phyloP scores from a whole-genome alignment of 2,797 vertebrate genomes.

The Gallinago stenura region DNA sequence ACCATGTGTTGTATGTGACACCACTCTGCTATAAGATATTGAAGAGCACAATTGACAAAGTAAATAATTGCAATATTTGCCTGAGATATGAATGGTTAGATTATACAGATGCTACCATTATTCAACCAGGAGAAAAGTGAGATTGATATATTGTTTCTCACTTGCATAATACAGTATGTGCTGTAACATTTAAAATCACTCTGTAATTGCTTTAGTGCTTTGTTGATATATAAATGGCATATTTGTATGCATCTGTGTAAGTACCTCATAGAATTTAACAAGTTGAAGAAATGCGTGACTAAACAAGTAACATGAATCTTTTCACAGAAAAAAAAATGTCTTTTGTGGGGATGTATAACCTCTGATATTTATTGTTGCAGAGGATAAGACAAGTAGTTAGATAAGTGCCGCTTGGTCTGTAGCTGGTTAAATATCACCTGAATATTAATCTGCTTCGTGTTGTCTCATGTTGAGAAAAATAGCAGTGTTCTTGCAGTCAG shows the following conservation, averaged over 20 bases:
- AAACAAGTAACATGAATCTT: background rate
- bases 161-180: conserved; percentile 3
- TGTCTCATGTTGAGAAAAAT: background rate
- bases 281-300: background rate
- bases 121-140: conserved; percentile 17
- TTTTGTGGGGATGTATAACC: background rate
- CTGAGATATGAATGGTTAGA: background rate
- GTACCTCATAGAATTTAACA: conserved; percentile 23
- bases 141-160: conserved; percentile 31
- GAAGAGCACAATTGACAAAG: background rate
- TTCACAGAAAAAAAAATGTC: background rate
- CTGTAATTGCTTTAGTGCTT: conserved; percentile 19
- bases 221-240: conserved; percentile 15
- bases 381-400: background rate
- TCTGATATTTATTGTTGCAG: background rate
- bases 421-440: background rate
- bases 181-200: background rate
- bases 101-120: conserved; percentile 20
- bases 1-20: background rate
- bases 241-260: conserved; percentile 38
- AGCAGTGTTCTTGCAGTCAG: background rate
- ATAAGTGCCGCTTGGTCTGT: background rate
- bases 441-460: background rate
- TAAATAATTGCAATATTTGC: conserved; percentile 1
- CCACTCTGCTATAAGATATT: background rate